phyloP scores from a whole-genome alignment of 2,797 vertebrate species.

The Pyrocephalus nanus region DNA sequence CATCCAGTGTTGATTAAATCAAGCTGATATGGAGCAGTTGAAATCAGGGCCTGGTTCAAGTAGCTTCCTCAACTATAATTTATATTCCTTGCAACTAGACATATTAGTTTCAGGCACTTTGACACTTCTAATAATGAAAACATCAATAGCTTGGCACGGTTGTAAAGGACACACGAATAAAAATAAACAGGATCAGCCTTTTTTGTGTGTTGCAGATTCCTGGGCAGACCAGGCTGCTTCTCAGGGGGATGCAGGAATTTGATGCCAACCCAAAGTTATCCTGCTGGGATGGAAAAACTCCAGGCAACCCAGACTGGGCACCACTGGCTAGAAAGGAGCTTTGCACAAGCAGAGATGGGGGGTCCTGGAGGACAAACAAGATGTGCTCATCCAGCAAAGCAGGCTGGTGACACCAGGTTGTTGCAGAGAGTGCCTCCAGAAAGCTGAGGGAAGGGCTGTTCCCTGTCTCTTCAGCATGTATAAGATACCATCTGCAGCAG shows the following conservation, averaged over 20 bases:
- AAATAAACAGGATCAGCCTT: background rate
- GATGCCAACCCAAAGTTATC: rapidly evolving
- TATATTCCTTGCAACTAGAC: slow-evolving; percentile 45
- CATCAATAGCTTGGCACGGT: background rate
- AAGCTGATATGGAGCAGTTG: slow-evolving; percentile 35
- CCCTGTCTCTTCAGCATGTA: background rate
- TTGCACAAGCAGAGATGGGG: background rate
- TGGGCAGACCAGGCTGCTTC: background rate
- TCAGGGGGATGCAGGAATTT: background rate
- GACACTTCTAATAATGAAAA: slow-evolving; percentile 61
- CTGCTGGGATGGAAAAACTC: background rate
- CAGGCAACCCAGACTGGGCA: background rate
- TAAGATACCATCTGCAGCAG: background rate
- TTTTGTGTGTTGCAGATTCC: background rate
- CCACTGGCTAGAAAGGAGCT: background rate
- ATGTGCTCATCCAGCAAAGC: background rate
- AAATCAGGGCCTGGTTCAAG: slow-evolving; percentile 18
- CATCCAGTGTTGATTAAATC: slow-evolving; percentile 68
- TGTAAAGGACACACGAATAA: background rate
- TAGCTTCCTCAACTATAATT: slow-evolving; percentile 49
- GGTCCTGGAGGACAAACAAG: background rate
- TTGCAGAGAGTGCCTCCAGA: background rate
- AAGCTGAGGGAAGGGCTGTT: background rate
- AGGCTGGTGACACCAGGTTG: background rate
- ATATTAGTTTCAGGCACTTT: slow-evolving; percentile 34